Evolutionary conservation across 2,888 invertebrate species (phyloP).

Genomic region (Drosophila colorata): DNA sequence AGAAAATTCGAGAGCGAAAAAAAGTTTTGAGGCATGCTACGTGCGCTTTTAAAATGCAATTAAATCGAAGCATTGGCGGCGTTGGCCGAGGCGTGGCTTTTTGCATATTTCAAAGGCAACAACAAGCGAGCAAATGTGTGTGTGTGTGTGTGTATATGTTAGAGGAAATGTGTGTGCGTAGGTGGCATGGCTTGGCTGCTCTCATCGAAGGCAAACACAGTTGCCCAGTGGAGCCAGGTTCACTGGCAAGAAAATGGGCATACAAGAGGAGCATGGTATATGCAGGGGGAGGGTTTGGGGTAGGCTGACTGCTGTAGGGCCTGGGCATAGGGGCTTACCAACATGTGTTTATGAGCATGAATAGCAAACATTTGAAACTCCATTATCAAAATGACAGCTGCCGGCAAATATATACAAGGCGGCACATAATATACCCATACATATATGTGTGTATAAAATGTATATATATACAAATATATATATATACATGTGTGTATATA

Average conservation of each 20-base stretch:
- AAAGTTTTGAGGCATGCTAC: slow-evolving; percentile 39
- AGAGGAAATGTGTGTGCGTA: background rate
- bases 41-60: slow-evolving; percentile 55
- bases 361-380: slow-evolving; percentile 66
- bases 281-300: background rate
- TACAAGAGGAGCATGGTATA: background rate
- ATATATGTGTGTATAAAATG: slow-evolving; percentile 13
- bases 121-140: slow-evolving; percentile 7
- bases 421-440: slow-evolving; percentile 34
- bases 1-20: slow-evolving; percentile 19
- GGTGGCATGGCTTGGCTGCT: slow-evolving; percentile 8
- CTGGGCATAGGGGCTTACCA: slow-evolving; percentile 31
- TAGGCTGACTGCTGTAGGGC: slow-evolving; percentile 1
- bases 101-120: slow-evolving; percentile 42
- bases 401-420: slow-evolving; percentile 64
- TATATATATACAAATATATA: slow-evolving; percentile 11
- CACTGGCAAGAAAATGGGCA: background rate
- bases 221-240: slow-evolving; percentile 11
- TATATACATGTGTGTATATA: background rate
- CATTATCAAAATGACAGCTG: slow-evolving; percentile 72
- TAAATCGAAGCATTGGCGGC: slow-evolving; percentile 43
- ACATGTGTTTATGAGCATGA: slow-evolving; percentile 58
- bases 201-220: slow-evolving; percentile 47
- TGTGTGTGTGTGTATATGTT: slow-evolving; percentile 3
- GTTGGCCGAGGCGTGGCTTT: slow-evolving; percentile 22